Conservation (phyloP, 1,140 invertebrate genomes). For the Spodoptera litura region DNA sequence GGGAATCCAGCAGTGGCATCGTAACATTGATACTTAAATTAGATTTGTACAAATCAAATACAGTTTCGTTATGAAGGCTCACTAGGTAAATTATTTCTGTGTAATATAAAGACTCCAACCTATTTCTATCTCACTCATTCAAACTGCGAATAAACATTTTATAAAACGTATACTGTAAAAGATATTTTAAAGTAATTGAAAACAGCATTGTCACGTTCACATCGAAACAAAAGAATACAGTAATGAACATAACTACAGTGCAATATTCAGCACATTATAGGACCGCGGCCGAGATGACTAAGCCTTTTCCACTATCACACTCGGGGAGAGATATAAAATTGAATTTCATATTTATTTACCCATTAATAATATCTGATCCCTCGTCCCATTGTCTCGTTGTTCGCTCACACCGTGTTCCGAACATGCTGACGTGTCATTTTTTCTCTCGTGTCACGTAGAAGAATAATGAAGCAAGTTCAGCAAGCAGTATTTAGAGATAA, state of each 20-base stretch:
- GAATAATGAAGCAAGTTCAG: constrained; percentile 46
- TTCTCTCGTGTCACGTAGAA: constrained; percentile 39
- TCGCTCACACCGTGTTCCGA: constrained; percentile 26
- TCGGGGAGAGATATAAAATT: constrained; percentile 43
- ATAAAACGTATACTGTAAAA: background rate
- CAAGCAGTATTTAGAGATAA: constrained; percentile 40
- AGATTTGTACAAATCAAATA: too few species aligned
- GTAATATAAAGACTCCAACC: too few species aligned
- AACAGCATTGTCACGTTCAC: background rate
- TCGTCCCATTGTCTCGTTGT: constrained; percentile 32
- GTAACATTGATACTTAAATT: too few species aligned
- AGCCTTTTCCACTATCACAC: constrained; percentile 23
- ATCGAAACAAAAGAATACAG: background rate
- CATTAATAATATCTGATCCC: constrained; percentile 45
- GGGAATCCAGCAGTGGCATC: too few species aligned
- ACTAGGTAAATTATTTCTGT: too few species aligned
- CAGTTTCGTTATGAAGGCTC: too few species aligned
- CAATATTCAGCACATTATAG: constrained; percentile 2
- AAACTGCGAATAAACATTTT: too few species aligned
- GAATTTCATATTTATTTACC: constrained; percentile 48
- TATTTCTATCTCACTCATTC: too few species aligned
- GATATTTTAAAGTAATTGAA: background rate
- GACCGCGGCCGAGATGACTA: background rate
- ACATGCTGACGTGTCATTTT: constrained; percentile 36
- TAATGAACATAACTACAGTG: background rate